A percentile compares a stretch with the other conserved stretches of the same genome.
phyloP scores from a whole-genome alignment of 2,113 vertebrate species.

The Willisornis vidua region DNA sequence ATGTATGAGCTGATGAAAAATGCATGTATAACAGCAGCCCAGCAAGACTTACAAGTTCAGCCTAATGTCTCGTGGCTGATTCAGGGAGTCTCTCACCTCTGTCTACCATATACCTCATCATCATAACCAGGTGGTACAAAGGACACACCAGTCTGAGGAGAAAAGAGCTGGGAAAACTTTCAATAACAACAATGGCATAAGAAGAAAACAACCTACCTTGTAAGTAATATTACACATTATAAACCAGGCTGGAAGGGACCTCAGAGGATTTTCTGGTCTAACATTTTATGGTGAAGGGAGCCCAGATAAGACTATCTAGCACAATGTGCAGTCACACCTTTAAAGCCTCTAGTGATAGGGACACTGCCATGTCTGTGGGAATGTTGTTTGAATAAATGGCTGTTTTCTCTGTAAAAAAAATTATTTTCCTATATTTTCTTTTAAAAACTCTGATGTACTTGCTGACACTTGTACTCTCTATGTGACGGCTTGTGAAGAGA shows the following conservation, averaged over 20 bases:
- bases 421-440: background rate
- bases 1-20: background rate
- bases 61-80: background rate
- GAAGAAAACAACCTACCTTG: background rate
- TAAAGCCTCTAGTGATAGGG: background rate
- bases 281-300: rapidly evolving
- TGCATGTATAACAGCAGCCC: background rate
- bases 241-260: background rate
- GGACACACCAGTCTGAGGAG: background rate
- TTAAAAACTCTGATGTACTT: background rate
- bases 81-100: background rate
- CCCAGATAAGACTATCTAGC: background rate
- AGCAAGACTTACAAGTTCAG: background rate
- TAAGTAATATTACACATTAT: background rate
- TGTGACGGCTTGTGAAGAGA: background rate
- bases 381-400: background rate
- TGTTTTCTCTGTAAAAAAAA: background rate
- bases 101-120: background rate
- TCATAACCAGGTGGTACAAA: background rate
- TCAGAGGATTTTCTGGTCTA: background rate
- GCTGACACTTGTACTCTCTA: background rate
- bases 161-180: background rate
- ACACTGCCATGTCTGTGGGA: background rate
- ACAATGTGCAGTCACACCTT: background rate
- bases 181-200: background rate